Conservation (phyloP, 2,797 vertebrate genomes). For the Anabacerthia variegaticeps region DNA sequence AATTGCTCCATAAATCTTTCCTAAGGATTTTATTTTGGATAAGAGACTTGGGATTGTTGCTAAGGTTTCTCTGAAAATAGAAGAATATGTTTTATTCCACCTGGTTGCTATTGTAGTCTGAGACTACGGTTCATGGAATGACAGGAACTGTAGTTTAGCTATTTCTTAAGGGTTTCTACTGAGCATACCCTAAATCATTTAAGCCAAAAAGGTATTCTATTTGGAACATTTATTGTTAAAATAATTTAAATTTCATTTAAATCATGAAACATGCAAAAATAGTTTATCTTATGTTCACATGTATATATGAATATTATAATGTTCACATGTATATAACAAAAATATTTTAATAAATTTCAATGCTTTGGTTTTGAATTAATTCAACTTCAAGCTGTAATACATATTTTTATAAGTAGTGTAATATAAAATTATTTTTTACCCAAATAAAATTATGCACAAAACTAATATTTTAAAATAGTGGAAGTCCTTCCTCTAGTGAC, state of each 20-base stretch:
- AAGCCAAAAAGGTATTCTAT: not conserved
- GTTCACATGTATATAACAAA: not conserved
- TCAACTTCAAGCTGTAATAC: conserved; percentile 5
- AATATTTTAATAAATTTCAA: conserved; percentile 6
- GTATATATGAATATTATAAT: too few species aligned
- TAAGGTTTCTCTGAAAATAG: not conserved
- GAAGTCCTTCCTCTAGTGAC: not conserved
- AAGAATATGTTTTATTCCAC: not conserved
- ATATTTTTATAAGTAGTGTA: not conserved
- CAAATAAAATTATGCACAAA: conserved; percentile 47
- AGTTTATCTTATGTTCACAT: not conserved
- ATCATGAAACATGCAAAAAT: not conserved
- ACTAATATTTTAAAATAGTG: conserved; percentile 47
- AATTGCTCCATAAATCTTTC: not conserved
- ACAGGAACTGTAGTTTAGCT: not conserved
- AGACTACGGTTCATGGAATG: not conserved
- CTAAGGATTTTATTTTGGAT: not conserved
- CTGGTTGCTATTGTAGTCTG: not conserved
- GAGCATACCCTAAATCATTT: not conserved
- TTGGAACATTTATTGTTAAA: not conserved
- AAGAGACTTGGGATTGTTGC: not conserved
- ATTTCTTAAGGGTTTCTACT: not conserved
- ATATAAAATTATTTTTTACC: conserved; percentile 13
- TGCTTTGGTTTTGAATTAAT: not conserved
- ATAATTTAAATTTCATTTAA: not conserved